Evolutionary conservation across 2,113 vertebrate species (phyloP).

Genomic region (Agapornis roseicollis): DNA sequence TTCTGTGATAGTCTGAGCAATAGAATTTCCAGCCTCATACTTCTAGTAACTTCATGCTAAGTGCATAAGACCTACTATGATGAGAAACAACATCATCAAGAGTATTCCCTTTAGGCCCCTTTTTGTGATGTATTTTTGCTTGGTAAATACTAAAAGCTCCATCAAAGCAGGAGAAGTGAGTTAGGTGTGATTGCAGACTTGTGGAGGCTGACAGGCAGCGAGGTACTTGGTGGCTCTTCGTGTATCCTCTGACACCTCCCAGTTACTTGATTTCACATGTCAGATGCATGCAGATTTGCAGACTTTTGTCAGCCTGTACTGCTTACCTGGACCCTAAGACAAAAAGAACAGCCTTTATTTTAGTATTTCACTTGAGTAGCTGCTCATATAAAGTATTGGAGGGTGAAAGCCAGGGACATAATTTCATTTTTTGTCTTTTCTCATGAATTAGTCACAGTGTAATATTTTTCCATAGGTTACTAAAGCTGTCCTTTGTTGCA

Average conservation of each 20-base stretch:
- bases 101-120: neutral
- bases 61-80: neutral
- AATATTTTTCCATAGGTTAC: slow-evolving; percentile 24
- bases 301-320: neutral
- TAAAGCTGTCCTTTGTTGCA: neutral
- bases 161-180: neutral
- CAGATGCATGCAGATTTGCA: neutral
- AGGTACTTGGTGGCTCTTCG: neutral
- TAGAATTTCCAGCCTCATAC: neutral
- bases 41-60: neutral
- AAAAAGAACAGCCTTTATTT: neutral
- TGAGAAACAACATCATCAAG: neutral
- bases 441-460: neutral
- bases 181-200: neutral
- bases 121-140: neutral
- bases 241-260: neutral
- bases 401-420: neutral
- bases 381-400: neutral
- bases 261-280: neutral
- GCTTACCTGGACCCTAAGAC: neutral
- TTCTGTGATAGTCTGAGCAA: neutral
- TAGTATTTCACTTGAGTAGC: neutral
- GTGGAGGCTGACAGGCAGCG: neutral
- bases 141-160: neutral
- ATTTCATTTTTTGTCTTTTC: neutral